Evolutionary conservation across 2,113 vertebrate species (phyloP), one percentile per base, ranked within the genome.

Genomic region (Dasyornis broadbenti): DNA sequence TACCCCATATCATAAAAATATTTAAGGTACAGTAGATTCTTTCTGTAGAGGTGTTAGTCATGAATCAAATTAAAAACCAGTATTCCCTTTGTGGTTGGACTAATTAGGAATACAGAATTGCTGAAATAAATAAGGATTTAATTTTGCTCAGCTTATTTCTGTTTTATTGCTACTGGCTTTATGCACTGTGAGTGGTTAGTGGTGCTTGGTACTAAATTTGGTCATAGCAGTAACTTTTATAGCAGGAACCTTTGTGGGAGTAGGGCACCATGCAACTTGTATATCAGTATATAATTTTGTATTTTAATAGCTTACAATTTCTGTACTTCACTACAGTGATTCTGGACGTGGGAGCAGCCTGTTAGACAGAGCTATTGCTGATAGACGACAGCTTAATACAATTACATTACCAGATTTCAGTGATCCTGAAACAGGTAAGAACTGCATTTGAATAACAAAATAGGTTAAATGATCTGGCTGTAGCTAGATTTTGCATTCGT

Each of bases 331-430:
- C 96, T 97, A 59, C 98, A 99, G 99, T 97, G 99, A 99, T 96
- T 99, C 99, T 2, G 99, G 99, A 90, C 98, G 99, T 40, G 99
- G 99, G 93, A 99, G 99, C 98, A 99, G 99, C 96, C 97, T 99
- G 96, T 96, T 99, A 98, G 99, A 99, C 92, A 98, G 99, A 98
- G 98, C 99, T 93, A 98, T 99, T 56, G 99, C 99, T 65, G 99
- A 99, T 96, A 98, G 99, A 94, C 97, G 99, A 92, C 99, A 99
- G 96, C 98, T 99, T 78, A 99, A 99, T 69, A 98, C 99, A 92
- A 99, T 99, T 97, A 99, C 99, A 26, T 96, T 99, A 66, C 99
- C 99, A 60, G 99, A 99, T 97, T 99, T 99, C 98, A 99, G 99
- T 86, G 99, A 99, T 95, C 99, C 99, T 45, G 99, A 99, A 92